Evolutionary conservation across 2,888 invertebrate species (phyloP).

Genomic region (Hydraecia micacea): DNA sequence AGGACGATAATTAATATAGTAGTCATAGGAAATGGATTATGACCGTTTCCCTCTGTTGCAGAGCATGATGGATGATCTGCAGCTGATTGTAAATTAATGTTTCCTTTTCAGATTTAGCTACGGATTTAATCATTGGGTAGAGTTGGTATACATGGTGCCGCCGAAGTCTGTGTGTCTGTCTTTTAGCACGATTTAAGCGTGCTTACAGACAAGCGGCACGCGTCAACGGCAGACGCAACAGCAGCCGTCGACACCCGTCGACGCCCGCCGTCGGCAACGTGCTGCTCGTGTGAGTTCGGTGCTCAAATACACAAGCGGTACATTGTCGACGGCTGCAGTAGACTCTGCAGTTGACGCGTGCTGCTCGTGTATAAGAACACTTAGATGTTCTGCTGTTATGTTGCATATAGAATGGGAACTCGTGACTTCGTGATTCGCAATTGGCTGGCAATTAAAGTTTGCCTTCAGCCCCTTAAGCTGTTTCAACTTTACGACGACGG

Average conservation of each 20-base stretch:
- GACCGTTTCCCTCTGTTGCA: constrained; percentile 59
- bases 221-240: neutral
- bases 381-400: constrained; percentile 18
- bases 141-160: constrained; percentile 37
- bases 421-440: constrained; percentile 18
- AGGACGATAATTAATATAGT: constrained; percentile 60
- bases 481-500: constrained; percentile 5
- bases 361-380: neutral
- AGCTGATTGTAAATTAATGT: constrained; percentile 60
- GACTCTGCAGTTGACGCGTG: neutral
- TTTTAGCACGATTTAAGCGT: neutral
- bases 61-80: constrained; percentile 49
- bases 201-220: neutral
- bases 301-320: neutral
- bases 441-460: constrained; percentile 11
- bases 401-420: neutral
- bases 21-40: constrained; percentile 62
- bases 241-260: neutral
- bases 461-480: neutral
- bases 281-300: neutral
- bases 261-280: neutral
- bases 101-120: constrained; percentile 38
- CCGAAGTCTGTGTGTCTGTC: constrained; percentile 11
- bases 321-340: neutral
- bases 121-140: constrained; percentile 33